Base-by-base conservation (phyloP, 2,797 vertebrate species). In the Odontamblyopus rebecca region DNA sequence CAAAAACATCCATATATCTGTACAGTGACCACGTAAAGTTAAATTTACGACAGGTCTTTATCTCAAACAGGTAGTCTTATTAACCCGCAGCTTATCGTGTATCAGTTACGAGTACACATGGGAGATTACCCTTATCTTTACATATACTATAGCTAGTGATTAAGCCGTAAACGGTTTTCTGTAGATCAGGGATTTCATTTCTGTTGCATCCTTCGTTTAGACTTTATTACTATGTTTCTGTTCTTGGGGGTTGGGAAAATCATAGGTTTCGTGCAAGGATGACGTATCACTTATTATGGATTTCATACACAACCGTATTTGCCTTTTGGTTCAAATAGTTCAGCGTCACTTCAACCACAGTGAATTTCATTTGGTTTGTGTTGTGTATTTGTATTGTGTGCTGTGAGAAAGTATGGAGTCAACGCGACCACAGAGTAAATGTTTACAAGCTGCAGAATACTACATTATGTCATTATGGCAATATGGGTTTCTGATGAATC, bases 41-140 rank as follows among this genome's bases (percentile, higher is more conserved):
- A 5, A 7, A 19, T 62, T 62, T 35, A 65, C 50, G 19, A 15
- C 19, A 8, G 63, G 13, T 1, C 13, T n/a, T 41, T 44, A 65
- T 65, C 62, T 48, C 41, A 65, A 48, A 65, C 23, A 48, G 62
- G 41, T 65, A 50, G 38, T 18, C 38, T 16, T 27, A n/a, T 44
- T 65, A 65, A 65, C n/a, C 35, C 6, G 41, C 51, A 16, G n/a
- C 11, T 48, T 27, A 65, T 65, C 63, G 4, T 65, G 16, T 15
- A 50, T 27, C 38, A 48, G n/a, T 26, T 26, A 48, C 18, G 5
- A 12, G 13, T 15, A 9, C n/a, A 63, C 61, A 13, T 23, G n/a
- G 2, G 11, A 23, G 19, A 41, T 35, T n/a, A 6, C 8, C 13
- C 32, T 35, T 38, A 35, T 19, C 61, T 9, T 23, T 61, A 61